Evolutionary conservation across 1,140 invertebrate genomes (phyloP).

Genomic region (Mya arenaria): DNA sequence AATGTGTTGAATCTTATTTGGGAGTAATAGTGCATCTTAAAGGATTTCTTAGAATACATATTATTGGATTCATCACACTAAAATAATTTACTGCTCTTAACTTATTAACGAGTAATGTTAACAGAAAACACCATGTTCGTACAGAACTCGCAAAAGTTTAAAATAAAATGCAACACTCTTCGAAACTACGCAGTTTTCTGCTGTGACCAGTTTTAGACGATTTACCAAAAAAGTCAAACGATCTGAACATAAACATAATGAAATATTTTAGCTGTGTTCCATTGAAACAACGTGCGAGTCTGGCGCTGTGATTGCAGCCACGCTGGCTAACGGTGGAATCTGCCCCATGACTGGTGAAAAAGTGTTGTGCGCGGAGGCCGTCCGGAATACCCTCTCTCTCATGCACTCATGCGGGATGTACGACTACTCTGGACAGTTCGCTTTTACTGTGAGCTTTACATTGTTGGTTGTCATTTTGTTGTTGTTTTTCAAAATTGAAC

Average conservation of each 20-base stretch:
- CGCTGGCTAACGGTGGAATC: slow-evolving; percentile 97
- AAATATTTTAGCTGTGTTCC: slow-evolving; percentile 93
- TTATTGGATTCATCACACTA: too few species aligned
- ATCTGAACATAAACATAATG: neutral
- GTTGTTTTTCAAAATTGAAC: neutral
- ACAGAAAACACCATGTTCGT: too few species aligned
- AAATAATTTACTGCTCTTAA: too few species aligned
- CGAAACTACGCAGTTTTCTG: too few species aligned
- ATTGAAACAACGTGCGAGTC: slow-evolving; percentile 97
- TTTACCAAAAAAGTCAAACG: too few species aligned
- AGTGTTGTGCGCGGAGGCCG: slow-evolving; percentile 87
- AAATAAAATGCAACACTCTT: too few species aligned
- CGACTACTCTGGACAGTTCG: slow-evolving; percentile 98
- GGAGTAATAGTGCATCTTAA: too few species aligned
- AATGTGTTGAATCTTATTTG: too few species aligned
- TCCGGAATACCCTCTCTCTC: slow-evolving; percentile 84
- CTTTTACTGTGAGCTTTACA: slow-evolving; percentile 95
- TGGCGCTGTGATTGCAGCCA: slow-evolving; percentile 95
- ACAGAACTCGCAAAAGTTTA: too few species aligned
- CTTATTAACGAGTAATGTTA: too few species aligned
- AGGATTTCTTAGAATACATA: too few species aligned
- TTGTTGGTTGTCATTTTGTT: neutral
- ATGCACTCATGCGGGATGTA: slow-evolving; percentile 99
- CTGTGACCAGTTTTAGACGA: too few species aligned
- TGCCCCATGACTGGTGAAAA: slow-evolving; percentile 98